A percentile compares a stretch with the other conserved stretches of the same genome.
phyloP scores from a whole-genome alignment of 1,140 invertebrate genomes.

The Drosophila rufa region DNA sequence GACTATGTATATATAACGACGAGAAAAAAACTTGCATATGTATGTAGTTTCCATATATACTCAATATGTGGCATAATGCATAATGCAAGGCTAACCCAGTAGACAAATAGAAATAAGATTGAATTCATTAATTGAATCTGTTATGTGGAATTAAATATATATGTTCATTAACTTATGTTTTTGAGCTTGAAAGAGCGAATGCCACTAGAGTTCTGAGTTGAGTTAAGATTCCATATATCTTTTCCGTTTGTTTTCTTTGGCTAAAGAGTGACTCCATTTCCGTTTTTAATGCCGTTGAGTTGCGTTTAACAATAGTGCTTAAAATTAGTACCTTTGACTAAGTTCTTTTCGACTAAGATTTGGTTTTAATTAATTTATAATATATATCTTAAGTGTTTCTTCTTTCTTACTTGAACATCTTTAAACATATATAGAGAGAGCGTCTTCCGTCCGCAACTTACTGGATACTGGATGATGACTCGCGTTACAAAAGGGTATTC shows the following conservation, averaged over 20 bases:
- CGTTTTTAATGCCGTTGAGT: constrained; percentile 37
- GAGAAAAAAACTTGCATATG: constrained; percentile 67
- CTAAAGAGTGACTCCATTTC: constrained; percentile 35
- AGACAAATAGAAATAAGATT: constrained; percentile 66
- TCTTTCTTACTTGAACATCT: constrained; percentile 60
- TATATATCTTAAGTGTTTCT: constrained; percentile 52
- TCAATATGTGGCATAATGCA: constrained; percentile 57
- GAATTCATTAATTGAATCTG: constrained; percentile 46
- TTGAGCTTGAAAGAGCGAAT: constrained; percentile 64
- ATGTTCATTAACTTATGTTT: constrained; percentile 58
- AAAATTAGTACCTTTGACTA: constrained; percentile 80
- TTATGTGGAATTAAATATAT: constrained; percentile 62
- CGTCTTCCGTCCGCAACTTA: constrained; percentile 39
- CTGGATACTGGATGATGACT: constrained; percentile 29
- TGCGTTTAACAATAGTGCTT: constrained; percentile 75
- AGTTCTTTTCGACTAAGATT: constrained; percentile 76
- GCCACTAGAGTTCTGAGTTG: constrained; percentile 54
- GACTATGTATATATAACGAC: constrained; percentile 76
- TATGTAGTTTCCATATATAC: constrained; percentile 47
- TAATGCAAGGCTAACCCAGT: constrained; percentile 66
- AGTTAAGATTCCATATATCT: constrained; percentile 41
- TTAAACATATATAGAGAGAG: constrained; percentile 74
- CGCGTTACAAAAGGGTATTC: constrained; percentile 31
- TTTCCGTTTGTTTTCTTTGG: constrained; percentile 27
- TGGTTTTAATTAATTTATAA: constrained; percentile 63